Conservation (phyloP, 2,113 vertebrate genomes). For the Formicarius rufipectus region DNA sequence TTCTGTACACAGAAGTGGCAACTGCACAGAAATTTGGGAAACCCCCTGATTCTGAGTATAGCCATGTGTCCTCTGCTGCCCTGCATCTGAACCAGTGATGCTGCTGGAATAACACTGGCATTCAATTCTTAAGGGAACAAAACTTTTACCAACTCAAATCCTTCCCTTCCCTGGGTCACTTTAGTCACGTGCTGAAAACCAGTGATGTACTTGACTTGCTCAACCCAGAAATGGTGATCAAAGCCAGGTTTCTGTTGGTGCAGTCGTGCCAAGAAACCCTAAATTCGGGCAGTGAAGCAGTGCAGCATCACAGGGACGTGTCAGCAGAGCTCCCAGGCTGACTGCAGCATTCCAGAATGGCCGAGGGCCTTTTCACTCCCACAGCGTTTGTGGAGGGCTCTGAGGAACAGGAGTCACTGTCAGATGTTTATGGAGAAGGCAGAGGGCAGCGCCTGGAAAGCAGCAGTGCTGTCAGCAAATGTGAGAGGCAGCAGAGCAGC, state of each 20-base stretch:
- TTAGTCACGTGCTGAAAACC: neutral
- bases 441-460: neutral
- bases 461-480: rapidly evolving
- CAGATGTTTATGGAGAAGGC: neutral
- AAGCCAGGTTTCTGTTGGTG: neutral
- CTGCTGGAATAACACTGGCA: neutral
- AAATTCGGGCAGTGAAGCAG: neutral
- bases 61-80: rapidly evolving
- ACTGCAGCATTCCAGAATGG: neutral
- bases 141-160: neutral
- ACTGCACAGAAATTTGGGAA: neutral
- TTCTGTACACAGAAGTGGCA: no score
- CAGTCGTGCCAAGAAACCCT: neutral
- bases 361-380: rapidly evolving
- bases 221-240: neutral
- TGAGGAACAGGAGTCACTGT: neutral
- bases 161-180: neutral
- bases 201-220: rapidly evolving
- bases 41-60: rapidly evolving
- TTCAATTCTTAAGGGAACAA: neutral
- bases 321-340: neutral
- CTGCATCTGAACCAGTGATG: neutral
- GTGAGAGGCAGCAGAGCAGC: neutral
- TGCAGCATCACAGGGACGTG: rapidly evolving
- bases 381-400: neutral